Conservation (phyloP, 2,888 invertebrate species). For the Cataglyphis altisquamis region DNA sequence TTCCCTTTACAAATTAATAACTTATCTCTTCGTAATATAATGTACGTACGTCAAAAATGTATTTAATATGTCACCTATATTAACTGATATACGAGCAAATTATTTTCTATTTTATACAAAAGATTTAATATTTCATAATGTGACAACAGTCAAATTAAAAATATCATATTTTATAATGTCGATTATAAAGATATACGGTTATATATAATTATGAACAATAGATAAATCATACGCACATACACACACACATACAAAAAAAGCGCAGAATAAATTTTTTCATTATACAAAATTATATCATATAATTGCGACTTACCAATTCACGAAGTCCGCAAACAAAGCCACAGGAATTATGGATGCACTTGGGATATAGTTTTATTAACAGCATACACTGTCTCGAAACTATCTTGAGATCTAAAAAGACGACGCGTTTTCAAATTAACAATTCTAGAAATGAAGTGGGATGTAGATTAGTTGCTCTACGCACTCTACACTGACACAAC, state of each 20-base stretch:
- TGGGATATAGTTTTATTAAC: constrained; percentile 22
- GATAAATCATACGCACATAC: background rate
- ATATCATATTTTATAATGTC: background rate
- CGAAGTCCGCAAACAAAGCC: background rate
- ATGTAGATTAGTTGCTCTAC: constrained; percentile 36
- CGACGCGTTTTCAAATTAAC: constrained; percentile 37
- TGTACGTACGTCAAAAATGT: background rate
- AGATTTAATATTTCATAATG: constrained; percentile 3
- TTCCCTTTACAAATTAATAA: constrained; percentile 23
- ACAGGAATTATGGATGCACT: background rate
- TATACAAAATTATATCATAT: background rate
- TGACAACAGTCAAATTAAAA: background rate
- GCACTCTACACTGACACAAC: constrained; percentile 43
- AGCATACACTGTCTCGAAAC: constrained; percentile 20
- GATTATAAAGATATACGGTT: background rate
- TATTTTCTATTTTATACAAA: background rate
- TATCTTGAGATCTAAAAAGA: constrained; percentile 44
- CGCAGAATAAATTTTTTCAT: background rate
- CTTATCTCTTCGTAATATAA: constrained; percentile 10
- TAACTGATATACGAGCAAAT: constrained; percentile 10
- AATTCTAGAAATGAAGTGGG: background rate
- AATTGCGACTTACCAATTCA: constrained; percentile 21
- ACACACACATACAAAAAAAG: background rate
- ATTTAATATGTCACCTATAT: background rate
- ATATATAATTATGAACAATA: background rate